phyloP scores from a whole-genome alignment of 1,140 invertebrate genomes.

The Drosophila repletoides region DNA sequence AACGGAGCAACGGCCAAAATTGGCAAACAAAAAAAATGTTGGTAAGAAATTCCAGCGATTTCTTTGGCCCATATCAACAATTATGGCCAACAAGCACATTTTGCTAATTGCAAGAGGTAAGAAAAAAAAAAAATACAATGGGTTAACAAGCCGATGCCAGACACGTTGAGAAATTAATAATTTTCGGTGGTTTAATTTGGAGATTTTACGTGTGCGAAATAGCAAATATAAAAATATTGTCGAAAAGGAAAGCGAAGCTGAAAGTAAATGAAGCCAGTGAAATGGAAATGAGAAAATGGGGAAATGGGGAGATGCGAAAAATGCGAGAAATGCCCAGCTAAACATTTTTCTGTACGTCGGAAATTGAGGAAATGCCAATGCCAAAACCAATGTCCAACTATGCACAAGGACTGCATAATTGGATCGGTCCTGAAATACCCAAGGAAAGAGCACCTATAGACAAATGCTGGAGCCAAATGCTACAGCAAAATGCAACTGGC shows the following conservation, averaged over 20 bases:
- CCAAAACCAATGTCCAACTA: conserved; percentile 17
- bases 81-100: conserved; percentile 67
- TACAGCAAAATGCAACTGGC: conserved; percentile 25
- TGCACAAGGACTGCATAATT: conserved; percentile 63
- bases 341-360: conserved; percentile 32
- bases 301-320: conserved; percentile 51
- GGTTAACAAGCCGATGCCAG: conserved; percentile 12
- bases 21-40: conserved; percentile 22
- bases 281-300: conserved; percentile 44
- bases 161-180: conserved; percentile 70
- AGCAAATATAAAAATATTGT: conserved; percentile 14
- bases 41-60: conserved; percentile 1
- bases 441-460: not conserved
- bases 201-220: conserved; percentile 67
- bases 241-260: conserved; percentile 9
- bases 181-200: conserved; percentile 68
- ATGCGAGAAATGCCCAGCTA: conserved; percentile 48
- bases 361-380: conserved; percentile 47
- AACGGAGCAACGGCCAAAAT: conserved; percentile 13
- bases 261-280: conserved; percentile 42
- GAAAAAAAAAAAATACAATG: no score
- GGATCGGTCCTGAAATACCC: conserved; percentile 23
- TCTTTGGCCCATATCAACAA: conserved; percentile 34
- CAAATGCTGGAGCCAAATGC: not conserved
- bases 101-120: conserved; percentile 58